A percentile compares a stretch with the other conserved stretches of the same genome.
phyloP scores from a whole-genome alignment of 2,888 invertebrate genomes.

The Melinopterus prodromus region DNA sequence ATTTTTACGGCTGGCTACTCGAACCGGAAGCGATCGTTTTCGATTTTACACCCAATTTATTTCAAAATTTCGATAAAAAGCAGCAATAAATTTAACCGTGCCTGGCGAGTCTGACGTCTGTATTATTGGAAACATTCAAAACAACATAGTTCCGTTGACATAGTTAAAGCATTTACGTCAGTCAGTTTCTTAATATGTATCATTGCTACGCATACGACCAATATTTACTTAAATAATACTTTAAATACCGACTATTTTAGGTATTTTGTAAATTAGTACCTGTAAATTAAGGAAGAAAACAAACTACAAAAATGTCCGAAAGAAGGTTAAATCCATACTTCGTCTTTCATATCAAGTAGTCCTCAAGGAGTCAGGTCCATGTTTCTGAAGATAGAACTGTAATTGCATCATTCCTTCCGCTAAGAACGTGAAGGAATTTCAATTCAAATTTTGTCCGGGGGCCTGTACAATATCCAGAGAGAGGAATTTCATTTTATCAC shows the following conservation, averaged over 20 bases:
- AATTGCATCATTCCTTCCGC: neutral
- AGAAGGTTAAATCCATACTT: too few relatives aligned
- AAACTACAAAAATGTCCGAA: too few relatives aligned
- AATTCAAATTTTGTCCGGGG: neutral
- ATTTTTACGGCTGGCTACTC: neutral
- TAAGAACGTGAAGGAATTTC: neutral
- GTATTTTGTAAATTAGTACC: too few relatives aligned
- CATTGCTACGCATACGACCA: neutral
- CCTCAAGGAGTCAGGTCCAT: neutral
- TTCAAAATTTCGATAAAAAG: constrained; percentile 4
- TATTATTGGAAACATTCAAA: neutral
- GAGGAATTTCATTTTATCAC: neutral
- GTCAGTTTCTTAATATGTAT: neutral
- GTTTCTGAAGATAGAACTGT: neutral
- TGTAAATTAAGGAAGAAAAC: too few relatives aligned
- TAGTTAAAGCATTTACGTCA: neutral
- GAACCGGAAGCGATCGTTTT: neutral
- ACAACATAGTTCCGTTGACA: neutral
- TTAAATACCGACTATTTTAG: too few relatives aligned
- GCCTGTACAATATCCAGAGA: neutral
- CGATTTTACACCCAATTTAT: constrained; percentile 4
- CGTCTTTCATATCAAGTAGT: too few relatives aligned
- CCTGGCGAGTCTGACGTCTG: neutral
- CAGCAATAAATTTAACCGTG: neutral
- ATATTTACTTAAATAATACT: too few relatives aligned